Base-by-base conservation (phyloP, 1,140 invertebrate species). In the Atta colombica region DNA sequence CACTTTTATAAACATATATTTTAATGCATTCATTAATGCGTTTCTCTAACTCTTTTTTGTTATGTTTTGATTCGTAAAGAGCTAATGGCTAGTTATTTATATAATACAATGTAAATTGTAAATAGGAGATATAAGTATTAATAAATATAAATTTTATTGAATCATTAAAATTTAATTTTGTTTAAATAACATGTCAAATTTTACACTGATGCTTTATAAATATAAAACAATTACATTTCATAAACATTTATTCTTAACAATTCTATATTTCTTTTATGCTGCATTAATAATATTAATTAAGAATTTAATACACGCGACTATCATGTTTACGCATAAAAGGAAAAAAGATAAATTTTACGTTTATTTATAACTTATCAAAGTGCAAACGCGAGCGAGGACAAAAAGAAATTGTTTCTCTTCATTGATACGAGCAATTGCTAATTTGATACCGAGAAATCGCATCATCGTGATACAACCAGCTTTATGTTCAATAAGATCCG, bases 401-500 rank as follows among this genome's bases (percentile, higher is more conserved):
- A 61, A 39, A 16, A 7, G 25, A 60, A 45, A 60, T 49, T 45
- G 25, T 61, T 49, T 80, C 31, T 14, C 12, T n/a, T 35, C 28
- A 28, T 2, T 4, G 77, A 55, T 31, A 55, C 14, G 3, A 12
- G 7, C 18, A 21, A 55, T n/a, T 18, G n/a, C 18, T 65, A 49
- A 49, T 77, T 65, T 49, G 5, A 66, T 66, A 39, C 16, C 10
- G 35, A n/a, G 31, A 25, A 71, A 21, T 81, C 35, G 28, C 51
- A 45, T 58, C 25, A 25, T 21, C 21, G 66, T 45, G 66, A 71
- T 5, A 53, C 35, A 45, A 82, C 35, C 53, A 58, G 51, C 16
- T 72, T 74, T 18, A 49, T 31, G 65, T 82, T 74, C 18, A 74
- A 82, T 18, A 81, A 82, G 28, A 71, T 60, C 18, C 25, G 10